Base-by-base conservation (phyloP, 2,888 invertebrate genomes). In the Pandemis cinnamomeana region DNA sequence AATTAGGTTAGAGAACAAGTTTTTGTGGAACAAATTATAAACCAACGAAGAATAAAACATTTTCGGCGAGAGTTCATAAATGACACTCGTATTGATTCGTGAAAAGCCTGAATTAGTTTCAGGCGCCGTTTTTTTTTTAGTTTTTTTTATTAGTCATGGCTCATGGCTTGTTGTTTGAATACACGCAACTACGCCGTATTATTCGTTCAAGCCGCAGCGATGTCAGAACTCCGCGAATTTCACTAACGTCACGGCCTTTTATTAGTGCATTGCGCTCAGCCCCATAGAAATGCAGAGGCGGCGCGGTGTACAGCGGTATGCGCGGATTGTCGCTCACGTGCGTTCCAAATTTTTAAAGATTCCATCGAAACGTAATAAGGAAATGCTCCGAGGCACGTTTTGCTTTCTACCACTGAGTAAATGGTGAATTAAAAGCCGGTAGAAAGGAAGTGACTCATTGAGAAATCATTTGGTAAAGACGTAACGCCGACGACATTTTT, bases 351-450 rank as follows among this genome's bases (percentile, higher is more conserved):
- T 63, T 71, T 58, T 58, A 71, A 64, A 64, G 64, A 64, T 71
- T 64, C 44, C 71, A 27, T 51, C 64, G 20, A 20, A n/a, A 61
- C 68, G 61, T 64, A 71, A 64, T 71, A 71, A 55, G 64, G 64
- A 71, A 71, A 71, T 58, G 63, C 64, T 58, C 55, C 15, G 44
- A n/a, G n/a, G 71, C 71, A 71, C 71, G 71, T 71, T 64, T 71
- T 71, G 46, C 71, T 71, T 71, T 71, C 71, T 71, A 64, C 60
- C 68, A 44, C 51, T 66, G 20, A 69, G 64, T 64, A 71, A 64
- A 64, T 58, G 64, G 46, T 46, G 27, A 69, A 71, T 51, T 62
- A 20, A 62, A 69, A 62, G 42, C 36, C 20, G 53, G 53, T 63
- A 53, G 53, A 55, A 71, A 63, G 62, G 55, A 63, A 71, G 63